These are phyloP conservation scores for Tachyglossus aculeatus DNA, from an alignment of 2,797 vertebrate genomes.

Conservation along the genomic window DNA sequence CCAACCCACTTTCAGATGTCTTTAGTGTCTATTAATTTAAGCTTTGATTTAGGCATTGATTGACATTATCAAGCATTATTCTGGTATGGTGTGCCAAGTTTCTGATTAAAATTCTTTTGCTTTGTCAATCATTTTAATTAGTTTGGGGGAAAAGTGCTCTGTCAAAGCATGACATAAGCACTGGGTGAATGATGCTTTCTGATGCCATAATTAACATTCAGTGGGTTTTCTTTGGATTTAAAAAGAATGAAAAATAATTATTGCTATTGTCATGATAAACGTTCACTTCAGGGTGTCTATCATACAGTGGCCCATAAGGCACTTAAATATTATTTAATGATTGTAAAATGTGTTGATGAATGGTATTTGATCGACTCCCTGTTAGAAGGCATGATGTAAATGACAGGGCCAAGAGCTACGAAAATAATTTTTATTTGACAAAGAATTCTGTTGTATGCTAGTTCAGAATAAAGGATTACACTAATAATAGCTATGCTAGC, in stretches of 20 bases:
- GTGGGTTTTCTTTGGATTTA: conserved; percentile 6
- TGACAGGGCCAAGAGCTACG: too few species aligned
- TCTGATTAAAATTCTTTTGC: conserved; percentile 47
- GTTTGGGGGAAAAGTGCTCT: conserved; percentile 41
- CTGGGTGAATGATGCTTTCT: conserved; percentile 12
- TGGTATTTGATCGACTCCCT: too few species aligned
- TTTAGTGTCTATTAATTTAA: neutral
- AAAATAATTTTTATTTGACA: too few species aligned
- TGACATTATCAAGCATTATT: conserved; percentile 14
- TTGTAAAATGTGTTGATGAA: too few species aligned
- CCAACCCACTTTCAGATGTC: conserved; percentile 7
- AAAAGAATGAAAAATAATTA: conserved; percentile 2
- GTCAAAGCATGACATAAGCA: conserved; percentile 19
- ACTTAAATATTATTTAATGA: too few species aligned
- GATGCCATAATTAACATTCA: conserved; percentile 3
- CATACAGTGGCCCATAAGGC: too few species aligned
- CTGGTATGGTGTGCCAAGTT: conserved; percentile 34
- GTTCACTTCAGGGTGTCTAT: too few species aligned
- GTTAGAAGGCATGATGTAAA: too few species aligned
- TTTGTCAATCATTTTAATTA: conserved; percentile 36
- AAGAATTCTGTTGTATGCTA: too few species aligned
- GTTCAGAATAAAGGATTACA: too few species aligned
- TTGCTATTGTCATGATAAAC: neutral
- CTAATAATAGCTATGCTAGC: too few species aligned
- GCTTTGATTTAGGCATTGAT: conserved; percentile 7